These are phyloP conservation scores for Listrodromus nycthemerus DNA, from an alignment of 2,888 invertebrate genomes.

Conservation along the genomic window DNA sequence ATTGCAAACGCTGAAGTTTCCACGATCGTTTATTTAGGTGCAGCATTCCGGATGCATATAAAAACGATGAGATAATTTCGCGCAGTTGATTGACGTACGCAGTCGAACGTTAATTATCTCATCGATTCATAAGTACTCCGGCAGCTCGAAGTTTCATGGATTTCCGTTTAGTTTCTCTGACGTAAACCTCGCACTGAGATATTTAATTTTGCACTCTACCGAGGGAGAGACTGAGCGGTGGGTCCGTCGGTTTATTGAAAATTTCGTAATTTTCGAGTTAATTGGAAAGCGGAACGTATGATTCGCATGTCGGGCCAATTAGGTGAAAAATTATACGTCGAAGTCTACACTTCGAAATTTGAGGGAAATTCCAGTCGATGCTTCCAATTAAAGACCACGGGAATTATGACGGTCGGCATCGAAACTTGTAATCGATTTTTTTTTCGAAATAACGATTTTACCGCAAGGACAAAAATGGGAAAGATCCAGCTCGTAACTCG, in stretches of 20 bases:
- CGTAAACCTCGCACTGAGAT: slow-evolving; percentile 33
- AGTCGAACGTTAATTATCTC: slow-evolving; percentile 44
- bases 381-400: neutral
- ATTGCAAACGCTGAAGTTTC: neutral
- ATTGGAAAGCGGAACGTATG: slow-evolving; percentile 41
- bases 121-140: slow-evolving; percentile 40
- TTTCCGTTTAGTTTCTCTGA: slow-evolving; percentile 46
- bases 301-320: neutral
- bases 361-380: neutral
- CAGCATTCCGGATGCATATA: slow-evolving; percentile 2
- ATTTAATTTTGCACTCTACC: slow-evolving; percentile 9
- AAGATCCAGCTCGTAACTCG: too few relatives aligned
- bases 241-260: slow-evolving; percentile 26
- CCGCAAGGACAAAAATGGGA: too few relatives aligned
- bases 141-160: slow-evolving; percentile 22
- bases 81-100: neutral
- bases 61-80: slow-evolving; percentile 17
- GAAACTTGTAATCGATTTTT: too few relatives aligned
- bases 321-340: neutral
- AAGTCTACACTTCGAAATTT: neutral
- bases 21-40: slow-evolving; percentile 8
- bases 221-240: neutral
- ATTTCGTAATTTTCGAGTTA: slow-evolving; percentile 39
- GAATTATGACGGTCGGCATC: neutral
- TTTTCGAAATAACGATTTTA: too few relatives aligned